Percentiles rank a stretch among this genome's conserved stretches.
phyloP scores from a whole-genome alignment of 2,888 invertebrate genomes.

The Agrypnus murinus region DNA sequence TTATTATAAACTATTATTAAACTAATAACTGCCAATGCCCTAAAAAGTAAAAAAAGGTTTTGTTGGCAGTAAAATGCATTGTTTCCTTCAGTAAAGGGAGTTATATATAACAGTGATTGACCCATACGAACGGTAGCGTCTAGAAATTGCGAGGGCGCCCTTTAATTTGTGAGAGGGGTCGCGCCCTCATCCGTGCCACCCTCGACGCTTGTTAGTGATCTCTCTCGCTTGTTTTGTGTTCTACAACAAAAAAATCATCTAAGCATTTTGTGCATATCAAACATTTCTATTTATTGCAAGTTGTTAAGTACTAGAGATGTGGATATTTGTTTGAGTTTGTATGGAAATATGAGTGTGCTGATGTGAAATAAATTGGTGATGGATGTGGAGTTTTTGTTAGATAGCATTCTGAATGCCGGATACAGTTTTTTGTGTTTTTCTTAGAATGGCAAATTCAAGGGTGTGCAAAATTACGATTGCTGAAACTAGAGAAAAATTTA shows the following conservation, averaged over 20 bases:
- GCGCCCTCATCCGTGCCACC: constrained; percentile 69
- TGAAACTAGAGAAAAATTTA: no score
- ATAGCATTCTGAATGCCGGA: no score
- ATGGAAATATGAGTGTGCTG: no score
- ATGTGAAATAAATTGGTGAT: not conserved
- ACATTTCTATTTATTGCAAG: not conserved
- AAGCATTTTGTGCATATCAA: constrained; percentile 52
- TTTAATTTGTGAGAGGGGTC: constrained; percentile 70
- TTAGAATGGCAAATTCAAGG: no score
- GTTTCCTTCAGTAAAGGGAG: constrained; percentile 50
- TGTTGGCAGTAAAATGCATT: constrained; percentile 48
- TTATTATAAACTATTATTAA: constrained; percentile 35
- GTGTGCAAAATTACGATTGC: no score
- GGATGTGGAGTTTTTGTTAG: no score
- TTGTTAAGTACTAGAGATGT: no score
- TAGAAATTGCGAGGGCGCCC: constrained; percentile 66
- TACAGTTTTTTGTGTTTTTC: no score
- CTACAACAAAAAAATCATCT: constrained; percentile 61
- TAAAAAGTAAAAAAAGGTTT: constrained; percentile 36
- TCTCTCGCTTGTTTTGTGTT: constrained; percentile 61
- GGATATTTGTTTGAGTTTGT: no score
- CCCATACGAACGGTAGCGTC: constrained; percentile 61
- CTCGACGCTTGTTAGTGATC: constrained; percentile 70
- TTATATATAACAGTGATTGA: constrained; percentile 59
- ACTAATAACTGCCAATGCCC: constrained; percentile 50